Conservation (phyloP, 2,888 invertebrate species). For the Limnephilus auricula region DNA sequence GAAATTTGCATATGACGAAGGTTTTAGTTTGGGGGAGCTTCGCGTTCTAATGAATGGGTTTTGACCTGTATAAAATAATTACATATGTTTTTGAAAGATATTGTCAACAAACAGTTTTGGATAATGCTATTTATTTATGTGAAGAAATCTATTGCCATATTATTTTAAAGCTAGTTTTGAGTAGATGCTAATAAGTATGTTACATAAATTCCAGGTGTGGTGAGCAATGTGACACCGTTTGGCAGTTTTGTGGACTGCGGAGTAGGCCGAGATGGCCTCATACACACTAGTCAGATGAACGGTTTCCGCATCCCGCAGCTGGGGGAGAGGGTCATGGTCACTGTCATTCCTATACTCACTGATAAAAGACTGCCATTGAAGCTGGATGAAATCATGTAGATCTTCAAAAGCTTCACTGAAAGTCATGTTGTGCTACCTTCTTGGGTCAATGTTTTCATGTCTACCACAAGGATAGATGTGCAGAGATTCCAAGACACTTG, state of each 20-base stretch:
- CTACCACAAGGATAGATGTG: too few species aligned
- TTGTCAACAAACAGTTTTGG: too few species aligned
- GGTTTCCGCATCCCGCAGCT: slow-evolving; percentile 77
- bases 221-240: slow-evolving; percentile 92
- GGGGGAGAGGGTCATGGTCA: slow-evolving; percentile 84
- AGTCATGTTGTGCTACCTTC: background rate
- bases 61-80: too few species aligned
- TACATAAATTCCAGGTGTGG: slow-evolving; percentile 80
- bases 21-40: too few species aligned
- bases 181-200: background rate
- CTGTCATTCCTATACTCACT: slow-evolving; percentile 79
- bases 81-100: too few species aligned
- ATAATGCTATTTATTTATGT: too few species aligned
- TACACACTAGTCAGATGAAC: slow-evolving; percentile 81
- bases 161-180: too few species aligned
- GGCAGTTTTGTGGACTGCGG: slow-evolving; percentile 95
- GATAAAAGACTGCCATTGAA: slow-evolving; percentile 79
- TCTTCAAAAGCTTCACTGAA: background rate
- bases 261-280: slow-evolving; percentile 83
- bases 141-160: too few species aligned
- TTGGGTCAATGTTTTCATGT: background rate
- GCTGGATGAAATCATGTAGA: slow-evolving; percentile 71
- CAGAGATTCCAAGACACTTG: too few species aligned
- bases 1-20: too few species aligned
- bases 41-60: too few species aligned